A percentile compares a stretch with the other conserved stretches of the same genome.
Conservation (phyloP, 1,140 invertebrate genomes). For the Archivesica marissinica region DNA sequence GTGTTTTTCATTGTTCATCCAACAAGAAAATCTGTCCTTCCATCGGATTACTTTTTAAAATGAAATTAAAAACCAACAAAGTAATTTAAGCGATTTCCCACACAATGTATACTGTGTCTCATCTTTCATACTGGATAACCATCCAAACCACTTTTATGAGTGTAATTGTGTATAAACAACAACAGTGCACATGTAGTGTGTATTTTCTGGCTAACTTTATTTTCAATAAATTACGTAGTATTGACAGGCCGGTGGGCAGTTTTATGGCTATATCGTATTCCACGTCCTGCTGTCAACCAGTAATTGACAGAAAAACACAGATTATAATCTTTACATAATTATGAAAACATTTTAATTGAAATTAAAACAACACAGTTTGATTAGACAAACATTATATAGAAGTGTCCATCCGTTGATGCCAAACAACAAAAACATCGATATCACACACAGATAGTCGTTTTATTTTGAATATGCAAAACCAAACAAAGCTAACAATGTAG, state of each 20-base stretch:
- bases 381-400: too few species aligned
- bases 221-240: slow-evolving; percentile 20
- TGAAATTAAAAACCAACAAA: not conserved
- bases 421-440: too few species aligned
- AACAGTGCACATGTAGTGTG: not conserved
- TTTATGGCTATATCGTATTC: not conserved
- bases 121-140: not conserved
- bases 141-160: not conserved
- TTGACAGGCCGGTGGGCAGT: slow-evolving; percentile 8
- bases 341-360: slow-evolving; percentile 6
- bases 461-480: too few species aligned
- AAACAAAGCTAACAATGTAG: too few species aligned
- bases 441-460: too few species aligned
- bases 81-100: not conserved
- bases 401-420: too few species aligned
- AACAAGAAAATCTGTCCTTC: not conserved
- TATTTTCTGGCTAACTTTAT: not conserved
- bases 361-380: too few species aligned
- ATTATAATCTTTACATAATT: slow-evolving; percentile 18
- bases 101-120: not conserved
- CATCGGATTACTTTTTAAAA: not conserved
- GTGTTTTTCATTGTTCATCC: not conserved
- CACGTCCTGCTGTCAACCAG: not conserved
- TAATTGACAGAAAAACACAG: not conserved
- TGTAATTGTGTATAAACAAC: slow-evolving; percentile 14